Percentiles rank a stretch among this genome's conserved stretches.
Conservation (phyloP, 1,140 invertebrate species). For the Drosophila bipectinata region DNA sequence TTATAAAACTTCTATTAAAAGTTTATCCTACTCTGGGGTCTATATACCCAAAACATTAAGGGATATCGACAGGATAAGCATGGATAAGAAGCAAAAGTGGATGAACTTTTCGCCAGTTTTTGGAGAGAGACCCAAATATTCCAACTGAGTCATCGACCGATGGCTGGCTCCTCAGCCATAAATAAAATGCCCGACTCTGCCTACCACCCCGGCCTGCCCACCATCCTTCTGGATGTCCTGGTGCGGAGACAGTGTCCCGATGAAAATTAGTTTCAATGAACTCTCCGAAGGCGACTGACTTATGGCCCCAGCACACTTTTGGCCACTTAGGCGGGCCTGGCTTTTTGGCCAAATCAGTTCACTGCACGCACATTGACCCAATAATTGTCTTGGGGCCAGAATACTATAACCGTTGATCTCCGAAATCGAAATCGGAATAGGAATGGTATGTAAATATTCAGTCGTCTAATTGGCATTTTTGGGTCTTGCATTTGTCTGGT, state of each 20-base stretch:
- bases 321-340: slow-evolving; percentile 3
- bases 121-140: slow-evolving; percentile 20
- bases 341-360: slow-evolving; percentile 57
- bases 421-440: slow-evolving; percentile 6
- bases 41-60: background rate
- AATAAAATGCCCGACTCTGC: slow-evolving; percentile 43
- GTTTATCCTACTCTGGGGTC: background rate
- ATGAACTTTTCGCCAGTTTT: slow-evolving; percentile 17
- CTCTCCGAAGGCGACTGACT: slow-evolving; percentile 48
- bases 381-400: slow-evolving; percentile 49
- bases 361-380: slow-evolving; percentile 68
- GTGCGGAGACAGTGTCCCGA: slow-evolving; percentile 14
- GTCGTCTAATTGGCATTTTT: background rate
- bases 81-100: slow-evolving; percentile 1
- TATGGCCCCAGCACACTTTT: slow-evolving; percentile 71
- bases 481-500: background rate
- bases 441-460: slow-evolving; percentile 4
- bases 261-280: slow-evolving; percentile 51
- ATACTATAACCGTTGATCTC: background rate
- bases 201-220: background rate
- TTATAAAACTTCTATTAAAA: background rate
- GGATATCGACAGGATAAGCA: slow-evolving; percentile 7
- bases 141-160: slow-evolving; percentile 69
- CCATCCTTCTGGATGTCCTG: background rate
- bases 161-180: slow-evolving; percentile 22